Conservation (phyloP, 2,797 vertebrate genomes). For the Notolepis coatsorum region DNA sequence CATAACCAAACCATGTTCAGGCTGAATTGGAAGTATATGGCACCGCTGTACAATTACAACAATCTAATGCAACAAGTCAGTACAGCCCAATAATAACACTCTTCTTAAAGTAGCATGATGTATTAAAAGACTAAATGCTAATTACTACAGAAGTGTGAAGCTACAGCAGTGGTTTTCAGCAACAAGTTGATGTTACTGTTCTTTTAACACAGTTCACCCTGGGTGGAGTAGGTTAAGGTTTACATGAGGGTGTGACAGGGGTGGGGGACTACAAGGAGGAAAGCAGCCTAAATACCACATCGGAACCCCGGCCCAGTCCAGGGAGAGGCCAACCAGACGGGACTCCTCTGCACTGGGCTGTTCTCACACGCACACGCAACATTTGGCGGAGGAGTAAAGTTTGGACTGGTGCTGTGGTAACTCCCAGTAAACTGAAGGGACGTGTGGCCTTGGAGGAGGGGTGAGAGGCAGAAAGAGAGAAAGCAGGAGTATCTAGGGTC, state of each 20-base stretch:
- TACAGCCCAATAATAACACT: no score
- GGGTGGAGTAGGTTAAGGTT: constrained; percentile 27
- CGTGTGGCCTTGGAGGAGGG: constrained; percentile 18
- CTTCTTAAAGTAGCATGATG: no score
- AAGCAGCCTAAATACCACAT: constrained; percentile 37
- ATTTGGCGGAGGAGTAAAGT: constrained; percentile 59
- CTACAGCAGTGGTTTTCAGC: no score
- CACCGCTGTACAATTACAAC: no score
- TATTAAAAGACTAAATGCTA: no score
- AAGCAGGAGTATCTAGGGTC: neutral
- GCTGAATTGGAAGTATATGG: no score
- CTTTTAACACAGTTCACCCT: neutral
- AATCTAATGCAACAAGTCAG: no score
- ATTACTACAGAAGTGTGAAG: no score
- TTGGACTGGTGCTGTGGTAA: constrained; percentile 68
- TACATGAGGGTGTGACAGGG: neutral
- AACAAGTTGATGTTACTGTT: no score
- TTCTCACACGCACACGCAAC: constrained; percentile 56
- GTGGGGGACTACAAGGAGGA: constrained; percentile 6
- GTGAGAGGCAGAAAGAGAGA: constrained; percentile 4
- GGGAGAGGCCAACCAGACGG: constrained; percentile 40
- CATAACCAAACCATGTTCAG: no score
- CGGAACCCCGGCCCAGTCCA: constrained; percentile 20
- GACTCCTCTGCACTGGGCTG: constrained; percentile 37
- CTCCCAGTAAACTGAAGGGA: constrained; percentile 52